A percentile compares a stretch with the other conserved stretches of the same genome.
Evolutionary conservation across 2,113 vertebrate species (phyloP).

Genomic region (Phrynosoma blainvillii): DNA sequence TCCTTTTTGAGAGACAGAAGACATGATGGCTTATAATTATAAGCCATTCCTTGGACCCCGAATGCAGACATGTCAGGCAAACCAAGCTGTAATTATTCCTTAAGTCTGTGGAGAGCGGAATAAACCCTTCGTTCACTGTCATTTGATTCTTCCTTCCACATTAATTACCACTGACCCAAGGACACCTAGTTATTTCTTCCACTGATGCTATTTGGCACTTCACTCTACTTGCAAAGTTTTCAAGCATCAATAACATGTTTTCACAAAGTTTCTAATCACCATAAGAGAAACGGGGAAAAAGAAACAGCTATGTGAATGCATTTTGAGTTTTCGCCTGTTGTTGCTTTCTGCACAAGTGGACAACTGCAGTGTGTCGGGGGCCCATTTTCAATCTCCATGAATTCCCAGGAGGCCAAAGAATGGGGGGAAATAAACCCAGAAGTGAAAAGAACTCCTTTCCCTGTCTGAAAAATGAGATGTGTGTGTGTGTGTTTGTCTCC

Average conservation of each 20-base stretch:
- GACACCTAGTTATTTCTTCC: background rate
- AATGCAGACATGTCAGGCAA: background rate
- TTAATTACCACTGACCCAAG: background rate
- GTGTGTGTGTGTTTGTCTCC: too few relatives aligned
- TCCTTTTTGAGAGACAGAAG: background rate
- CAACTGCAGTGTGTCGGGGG: too few relatives aligned
- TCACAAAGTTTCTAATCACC: too few relatives aligned
- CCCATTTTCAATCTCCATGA: background rate
- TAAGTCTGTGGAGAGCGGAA: background rate
- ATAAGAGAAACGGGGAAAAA: too few relatives aligned
- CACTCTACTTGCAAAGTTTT: background rate
- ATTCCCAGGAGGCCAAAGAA: background rate
- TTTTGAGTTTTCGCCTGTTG: background rate
- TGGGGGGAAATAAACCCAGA: background rate
- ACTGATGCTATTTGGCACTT: background rate
- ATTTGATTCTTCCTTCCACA: background rate
- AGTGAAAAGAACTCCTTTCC: background rate
- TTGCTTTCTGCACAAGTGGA: background rate
- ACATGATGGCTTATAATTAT: background rate
- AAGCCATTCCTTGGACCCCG: background rate
- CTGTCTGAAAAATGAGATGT: too few relatives aligned
- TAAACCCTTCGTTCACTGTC: background rate
- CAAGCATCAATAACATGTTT: background rate
- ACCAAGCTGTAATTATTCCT: background rate
- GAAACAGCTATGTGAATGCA: fast-evolving